Evolutionary conservation across 2,888 invertebrate species (phyloP).

Genomic region (Idaea biselata): DNA sequence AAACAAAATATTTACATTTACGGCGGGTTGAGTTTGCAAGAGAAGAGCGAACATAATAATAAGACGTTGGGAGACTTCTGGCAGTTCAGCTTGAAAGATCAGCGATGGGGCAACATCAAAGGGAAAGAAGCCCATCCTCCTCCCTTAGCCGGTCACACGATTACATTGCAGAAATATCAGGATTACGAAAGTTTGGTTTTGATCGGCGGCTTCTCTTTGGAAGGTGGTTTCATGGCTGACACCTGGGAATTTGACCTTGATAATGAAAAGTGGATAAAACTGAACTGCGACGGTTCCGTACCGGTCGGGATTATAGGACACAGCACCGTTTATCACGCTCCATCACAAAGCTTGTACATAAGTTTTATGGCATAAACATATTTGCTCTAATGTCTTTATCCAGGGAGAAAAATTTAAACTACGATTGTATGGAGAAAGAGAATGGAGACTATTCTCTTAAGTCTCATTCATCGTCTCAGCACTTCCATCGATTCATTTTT

Average conservation of each 20-base stretch:
- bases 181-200: constrained; percentile 88
- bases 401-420: too few species aligned
- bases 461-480: too few species aligned
- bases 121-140: constrained; percentile 81
- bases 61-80: constrained; percentile 93
- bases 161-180: constrained; percentile 88
- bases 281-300: constrained; percentile 86
- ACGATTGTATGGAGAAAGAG: too few species aligned
- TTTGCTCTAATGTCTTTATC: too few species aligned
- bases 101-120: constrained; percentile 88
- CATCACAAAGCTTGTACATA: constrained; percentile 92
- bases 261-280: constrained; percentile 85
- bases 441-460: too few species aligned
- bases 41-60: constrained; percentile 79
- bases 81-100: constrained; percentile 93
- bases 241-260: constrained; percentile 91
- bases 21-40: constrained; percentile 88
- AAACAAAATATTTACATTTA: constrained; percentile 93
- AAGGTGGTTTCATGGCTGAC: constrained; percentile 86
- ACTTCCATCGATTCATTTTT: too few species aligned
- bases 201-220: constrained; percentile 92
- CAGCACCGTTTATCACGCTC: constrained; percentile 91
- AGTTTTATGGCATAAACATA: too few species aligned
- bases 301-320: constrained; percentile 94
- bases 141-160: constrained; percentile 92